These are phyloP conservation scores for Drosophila fuyamai DNA, from an alignment of 1,140 invertebrate genomes.

Conservation along the genomic window DNA sequence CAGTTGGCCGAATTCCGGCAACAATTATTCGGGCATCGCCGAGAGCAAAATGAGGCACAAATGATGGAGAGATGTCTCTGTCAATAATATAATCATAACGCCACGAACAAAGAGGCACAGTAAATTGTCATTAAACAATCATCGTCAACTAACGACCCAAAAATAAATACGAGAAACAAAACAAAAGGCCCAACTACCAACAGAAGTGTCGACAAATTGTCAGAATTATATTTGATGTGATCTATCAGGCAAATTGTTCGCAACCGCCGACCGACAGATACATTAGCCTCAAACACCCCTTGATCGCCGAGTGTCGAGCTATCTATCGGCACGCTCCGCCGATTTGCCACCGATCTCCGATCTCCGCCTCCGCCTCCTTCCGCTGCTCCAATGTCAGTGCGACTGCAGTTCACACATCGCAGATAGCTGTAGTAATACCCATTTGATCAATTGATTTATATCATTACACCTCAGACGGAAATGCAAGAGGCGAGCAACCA, in stretches of 20 bases:
- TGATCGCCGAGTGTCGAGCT: conserved; percentile 12
- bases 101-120: conserved; percentile 9
- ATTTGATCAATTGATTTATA: conserved; percentile 37
- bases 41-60: neutral
- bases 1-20: conserved; percentile 13
- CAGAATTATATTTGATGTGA: conserved; percentile 59
- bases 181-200: conserved; percentile 30
- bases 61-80: conserved; percentile 3
- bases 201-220: conserved; percentile 76
- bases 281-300: conserved; percentile 15
- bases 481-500: neutral
- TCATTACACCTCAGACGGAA: conserved; percentile 24
- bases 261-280: conserved; percentile 22
- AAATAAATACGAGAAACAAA: conserved; percentile 44
- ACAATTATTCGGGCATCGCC: conserved; percentile 27
- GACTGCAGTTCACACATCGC: conserved; percentile 19
- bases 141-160: conserved; percentile 42
- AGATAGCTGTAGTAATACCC: neutral
- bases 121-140: conserved; percentile 62
- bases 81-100: conserved; percentile 36
- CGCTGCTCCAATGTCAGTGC: conserved; percentile 4
- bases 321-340: conserved; percentile 56
- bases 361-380: conserved; percentile 1
- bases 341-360: conserved; percentile 26
- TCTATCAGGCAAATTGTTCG: conserved; percentile 66